phyloP scores from a whole-genome alignment of 2,113 vertebrate species.

The Neodon shergylaensis region DNA sequence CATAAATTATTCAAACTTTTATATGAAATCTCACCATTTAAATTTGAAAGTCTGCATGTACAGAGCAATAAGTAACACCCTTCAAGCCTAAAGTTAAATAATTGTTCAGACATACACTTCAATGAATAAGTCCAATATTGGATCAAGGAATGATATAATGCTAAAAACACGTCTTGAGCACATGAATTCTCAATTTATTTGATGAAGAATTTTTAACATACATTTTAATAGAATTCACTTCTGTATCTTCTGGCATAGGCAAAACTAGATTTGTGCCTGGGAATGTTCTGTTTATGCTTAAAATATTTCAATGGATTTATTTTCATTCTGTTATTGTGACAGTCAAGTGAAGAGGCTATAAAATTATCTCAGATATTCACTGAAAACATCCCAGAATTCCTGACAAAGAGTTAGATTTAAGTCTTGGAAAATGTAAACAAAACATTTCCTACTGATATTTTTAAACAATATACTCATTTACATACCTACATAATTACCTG shows the following conservation, averaged over 20 bases:
- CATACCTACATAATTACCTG: too few relatives aligned
- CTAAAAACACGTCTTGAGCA: not conserved
- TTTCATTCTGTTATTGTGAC: accelerated
- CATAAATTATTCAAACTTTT: not conserved
- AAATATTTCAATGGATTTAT: not conserved
- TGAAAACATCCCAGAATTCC: not conserved
- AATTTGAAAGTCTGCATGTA: not conserved
- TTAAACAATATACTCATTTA: too few relatives aligned
- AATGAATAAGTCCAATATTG: not conserved
- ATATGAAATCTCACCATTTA: not conserved
- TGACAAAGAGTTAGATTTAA: not conserved
- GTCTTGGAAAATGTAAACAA: not conserved
- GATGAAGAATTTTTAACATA: not conserved
- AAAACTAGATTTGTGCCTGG: not conserved
- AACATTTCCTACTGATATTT: not conserved
- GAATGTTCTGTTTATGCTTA: not conserved
- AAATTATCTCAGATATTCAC: not conserved
- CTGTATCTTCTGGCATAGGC: accelerated
- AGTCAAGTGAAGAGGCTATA: not conserved
- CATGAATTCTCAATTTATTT: not conserved
- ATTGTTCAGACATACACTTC: not conserved
- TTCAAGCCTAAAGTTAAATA: not conserved
- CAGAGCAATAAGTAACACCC: not conserved
- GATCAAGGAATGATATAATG: not conserved
- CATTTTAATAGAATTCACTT: not conserved